Base-by-base conservation (phyloP, 2,888 invertebrate species). In the Cryptocephalus primarius region DNA sequence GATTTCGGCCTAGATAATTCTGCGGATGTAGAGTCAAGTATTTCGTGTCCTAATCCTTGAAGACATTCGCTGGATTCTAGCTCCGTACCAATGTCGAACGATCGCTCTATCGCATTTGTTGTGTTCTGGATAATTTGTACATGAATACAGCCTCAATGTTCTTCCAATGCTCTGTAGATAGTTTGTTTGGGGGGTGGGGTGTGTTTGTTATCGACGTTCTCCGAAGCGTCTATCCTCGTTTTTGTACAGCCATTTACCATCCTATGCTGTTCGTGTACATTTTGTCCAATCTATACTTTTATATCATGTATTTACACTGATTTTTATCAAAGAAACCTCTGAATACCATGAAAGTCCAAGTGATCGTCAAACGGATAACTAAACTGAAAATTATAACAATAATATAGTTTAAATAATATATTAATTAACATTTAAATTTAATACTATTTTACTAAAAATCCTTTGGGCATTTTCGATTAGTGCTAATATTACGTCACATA, bases 291-390 rank as follows among this genome's bases (percentile, higher is more conserved):
- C 22, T 22, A 22, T 22, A 62, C 62, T 68, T 68, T 68, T 69
- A 68, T 68, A 69, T 68, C 68, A 68, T 66, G 63, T 69, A 68
- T 69, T 68, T 69, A 67, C 68, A 69, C 67, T 69, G 64, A 56
- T 58, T 68, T 66, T 65, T 67, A 65, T 68, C 66, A 64, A 65
- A 60, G 64, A 67, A 42, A 66, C 65, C 67, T 67, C 68, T 64
- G 64, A 66, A 65, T 65, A 64, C 61, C 63, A 64, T 60, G 62
- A 61, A 65, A 66, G 49, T 52, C 48, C 52, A 49, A 54, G 47
- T 53, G 54, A 52, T 52, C 49, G 46, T 48, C 46, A 53, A 54
- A 53, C 53, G 54, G 54, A 55, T 51, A 53, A 52, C 49, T 54
- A 51, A 62, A 60, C 63, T 60, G 59, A 63, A 55, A 55, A 64